Conservation (phyloP, 2,113 vertebrate species). For the Chionodraco myersi region DNA sequence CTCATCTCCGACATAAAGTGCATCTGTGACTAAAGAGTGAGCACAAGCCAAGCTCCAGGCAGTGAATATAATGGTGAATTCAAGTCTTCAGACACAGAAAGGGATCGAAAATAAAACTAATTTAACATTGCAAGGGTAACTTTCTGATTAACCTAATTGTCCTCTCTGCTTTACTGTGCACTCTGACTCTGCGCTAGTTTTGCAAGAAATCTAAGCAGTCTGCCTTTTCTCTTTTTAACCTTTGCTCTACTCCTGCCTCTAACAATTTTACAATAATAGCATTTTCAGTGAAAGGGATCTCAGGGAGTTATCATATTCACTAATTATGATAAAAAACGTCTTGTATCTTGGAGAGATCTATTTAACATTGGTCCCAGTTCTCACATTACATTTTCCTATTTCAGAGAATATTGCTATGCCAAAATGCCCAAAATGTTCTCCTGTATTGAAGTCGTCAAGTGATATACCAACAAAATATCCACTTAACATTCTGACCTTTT, state of each 20-base stretch:
- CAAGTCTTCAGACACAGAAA: constrained; percentile 62
- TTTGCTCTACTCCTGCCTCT: constrained; percentile 6
- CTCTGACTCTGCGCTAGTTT: constrained; percentile 21
- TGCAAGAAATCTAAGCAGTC: not conserved
- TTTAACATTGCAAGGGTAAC: constrained; percentile 55
- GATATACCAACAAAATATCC: constrained; percentile 15
- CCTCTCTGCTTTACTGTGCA: constrained; percentile 46
- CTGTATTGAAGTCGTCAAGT: constrained; percentile 30
- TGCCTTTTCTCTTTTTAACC: constrained; percentile 7
- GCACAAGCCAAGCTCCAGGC: constrained; percentile 72
- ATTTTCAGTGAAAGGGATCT: constrained; percentile 4
- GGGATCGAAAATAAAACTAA: constrained; percentile 62
- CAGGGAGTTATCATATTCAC: constrained; percentile 24
- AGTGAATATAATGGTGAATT: constrained; percentile 68
- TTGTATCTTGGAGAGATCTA: constrained; percentile 52
- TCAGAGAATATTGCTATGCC: constrained; percentile 36
- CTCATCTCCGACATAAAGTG: constrained; percentile 77
- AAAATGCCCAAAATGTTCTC: constrained; percentile 24
- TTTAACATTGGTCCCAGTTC: constrained; percentile 53
- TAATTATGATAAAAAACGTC: constrained; percentile 60
- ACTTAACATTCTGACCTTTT: constrained; percentile 26
- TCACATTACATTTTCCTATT: constrained; percentile 48
- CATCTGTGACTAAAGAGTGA: constrained; percentile 80
- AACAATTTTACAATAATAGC: not conserved
- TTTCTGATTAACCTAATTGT: constrained; percentile 67